Conservation (phyloP, 92 coral and sea anemone species). For the Ricordea florida region DNA sequence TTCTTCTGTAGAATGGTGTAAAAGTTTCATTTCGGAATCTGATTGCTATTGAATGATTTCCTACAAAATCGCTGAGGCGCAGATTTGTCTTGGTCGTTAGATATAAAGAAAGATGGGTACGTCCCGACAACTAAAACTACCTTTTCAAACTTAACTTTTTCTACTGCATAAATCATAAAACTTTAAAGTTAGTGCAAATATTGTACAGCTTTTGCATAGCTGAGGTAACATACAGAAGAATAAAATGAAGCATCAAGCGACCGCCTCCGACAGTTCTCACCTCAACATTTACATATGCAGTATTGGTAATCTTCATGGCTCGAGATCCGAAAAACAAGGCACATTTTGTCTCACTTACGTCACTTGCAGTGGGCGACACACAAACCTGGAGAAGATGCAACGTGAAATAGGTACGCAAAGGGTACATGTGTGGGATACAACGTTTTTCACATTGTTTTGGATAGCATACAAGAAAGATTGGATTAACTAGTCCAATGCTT, state of each 20-base stretch:
- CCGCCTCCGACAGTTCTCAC: constrained; percentile 25
- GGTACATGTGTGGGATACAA: neutral
- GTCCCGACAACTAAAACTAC: no score
- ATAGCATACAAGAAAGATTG: neutral
- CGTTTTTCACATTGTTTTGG: neutral
- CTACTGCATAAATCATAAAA: no score
- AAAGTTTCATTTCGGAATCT: no score
- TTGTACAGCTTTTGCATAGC: neutral
- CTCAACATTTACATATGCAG: constrained; percentile 98
- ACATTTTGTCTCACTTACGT: constrained; percentile 94
- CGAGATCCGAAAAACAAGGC: constrained; percentile 91
- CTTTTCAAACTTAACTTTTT: no score
- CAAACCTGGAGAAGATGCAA: constrained; percentile 65
- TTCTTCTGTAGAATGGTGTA: no score
- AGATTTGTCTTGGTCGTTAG: no score
- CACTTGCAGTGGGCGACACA: constrained; percentile 87
- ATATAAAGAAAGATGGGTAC: no score
- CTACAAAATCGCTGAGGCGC: no score
- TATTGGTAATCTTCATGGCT: constrained; percentile 97
- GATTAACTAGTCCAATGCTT: no score
- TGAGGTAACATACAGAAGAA: neutral
- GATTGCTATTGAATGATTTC: no score
- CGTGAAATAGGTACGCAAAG: neutral
- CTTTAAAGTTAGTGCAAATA: no score
- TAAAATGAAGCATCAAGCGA: neutral